phyloP scores from a whole-genome alignment of 2,797 vertebrate genomes.

The Cyprinodon diabolis region DNA sequence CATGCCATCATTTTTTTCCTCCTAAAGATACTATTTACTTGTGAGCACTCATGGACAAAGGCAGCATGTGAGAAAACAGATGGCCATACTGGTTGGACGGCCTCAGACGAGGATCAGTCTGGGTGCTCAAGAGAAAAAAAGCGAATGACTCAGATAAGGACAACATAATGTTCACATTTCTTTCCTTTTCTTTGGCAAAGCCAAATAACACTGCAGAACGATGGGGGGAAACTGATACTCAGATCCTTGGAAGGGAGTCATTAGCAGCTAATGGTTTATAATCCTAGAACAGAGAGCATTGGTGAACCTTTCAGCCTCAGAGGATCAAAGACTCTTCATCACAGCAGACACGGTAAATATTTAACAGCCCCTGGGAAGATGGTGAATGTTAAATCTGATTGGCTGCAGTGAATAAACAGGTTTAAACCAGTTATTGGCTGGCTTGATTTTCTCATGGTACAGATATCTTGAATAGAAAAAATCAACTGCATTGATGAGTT shows the following conservation, averaged over 20 bases:
- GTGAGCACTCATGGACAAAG: background rate
- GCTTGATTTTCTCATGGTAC: background rate
- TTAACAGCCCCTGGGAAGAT: conserved; percentile 9
- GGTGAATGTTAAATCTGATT: background rate
- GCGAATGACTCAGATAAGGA: background rate
- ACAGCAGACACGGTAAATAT: conserved; percentile 34
- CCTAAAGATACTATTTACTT: background rate
- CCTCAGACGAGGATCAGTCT: conserved; percentile 11
- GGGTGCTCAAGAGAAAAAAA: conserved; percentile 3
- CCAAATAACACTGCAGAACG: background rate
- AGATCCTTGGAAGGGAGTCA: background rate
- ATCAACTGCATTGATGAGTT: background rate
- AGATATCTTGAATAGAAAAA: too few species aligned
- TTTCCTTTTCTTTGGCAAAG: background rate
- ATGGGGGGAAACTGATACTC: background rate
- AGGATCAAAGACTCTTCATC: background rate
- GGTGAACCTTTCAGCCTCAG: conserved; percentile 22
- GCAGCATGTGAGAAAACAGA: conserved; percentile 17
- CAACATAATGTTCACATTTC: background rate
- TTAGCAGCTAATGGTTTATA: background rate
- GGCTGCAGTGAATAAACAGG: background rate
- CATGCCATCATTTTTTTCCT: background rate
- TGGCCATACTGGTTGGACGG: conserved; percentile 54
- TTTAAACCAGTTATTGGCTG: background rate
- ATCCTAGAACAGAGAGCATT: conserved; percentile 5